phyloP scores from a whole-genome alignment of 2,888 invertebrate species.

The Acronicta aceris region DNA sequence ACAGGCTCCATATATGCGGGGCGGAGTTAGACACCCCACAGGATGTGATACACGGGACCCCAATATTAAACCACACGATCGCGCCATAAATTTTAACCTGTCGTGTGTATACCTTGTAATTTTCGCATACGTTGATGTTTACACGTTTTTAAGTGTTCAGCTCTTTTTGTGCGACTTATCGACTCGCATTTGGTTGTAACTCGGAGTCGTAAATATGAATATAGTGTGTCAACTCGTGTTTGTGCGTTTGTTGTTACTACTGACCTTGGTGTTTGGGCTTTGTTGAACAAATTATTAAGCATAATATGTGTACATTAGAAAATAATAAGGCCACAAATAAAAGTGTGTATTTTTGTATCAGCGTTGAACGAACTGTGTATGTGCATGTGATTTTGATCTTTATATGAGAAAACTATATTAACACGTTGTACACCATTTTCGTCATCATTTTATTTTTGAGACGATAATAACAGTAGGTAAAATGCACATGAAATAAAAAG shows the following conservation, averaged over 20 bases:
- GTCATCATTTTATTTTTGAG: no score
- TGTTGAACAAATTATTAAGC: background rate
- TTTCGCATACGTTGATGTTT: constrained; percentile 75
- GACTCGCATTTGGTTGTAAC: constrained; percentile 29
- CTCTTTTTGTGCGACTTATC: constrained; percentile 48
- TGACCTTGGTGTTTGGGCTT: background rate
- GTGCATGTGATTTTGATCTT: no score
- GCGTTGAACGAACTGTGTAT: background rate
- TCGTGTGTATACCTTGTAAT: constrained; percentile 75
- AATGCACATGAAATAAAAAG: no score
- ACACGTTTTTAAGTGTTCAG: constrained; percentile 72
- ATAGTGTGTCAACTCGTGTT: constrained; percentile 4
- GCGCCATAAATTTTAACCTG: constrained; percentile 80
- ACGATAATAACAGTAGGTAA: no score
- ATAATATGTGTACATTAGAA: background rate
- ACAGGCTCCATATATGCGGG: constrained; percentile 78
- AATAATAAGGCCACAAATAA: background rate
- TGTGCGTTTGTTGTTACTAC: background rate
- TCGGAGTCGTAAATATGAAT: constrained; percentile 2
- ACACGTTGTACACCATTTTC: no score
- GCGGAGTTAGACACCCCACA: constrained; percentile 74
- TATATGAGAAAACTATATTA: no score
- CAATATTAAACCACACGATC: constrained; percentile 86
- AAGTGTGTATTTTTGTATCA: background rate
- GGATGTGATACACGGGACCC: constrained; percentile 83